Base-by-base conservation (phyloP, 1,140 invertebrate genomes). In the Drosophila lini region DNA sequence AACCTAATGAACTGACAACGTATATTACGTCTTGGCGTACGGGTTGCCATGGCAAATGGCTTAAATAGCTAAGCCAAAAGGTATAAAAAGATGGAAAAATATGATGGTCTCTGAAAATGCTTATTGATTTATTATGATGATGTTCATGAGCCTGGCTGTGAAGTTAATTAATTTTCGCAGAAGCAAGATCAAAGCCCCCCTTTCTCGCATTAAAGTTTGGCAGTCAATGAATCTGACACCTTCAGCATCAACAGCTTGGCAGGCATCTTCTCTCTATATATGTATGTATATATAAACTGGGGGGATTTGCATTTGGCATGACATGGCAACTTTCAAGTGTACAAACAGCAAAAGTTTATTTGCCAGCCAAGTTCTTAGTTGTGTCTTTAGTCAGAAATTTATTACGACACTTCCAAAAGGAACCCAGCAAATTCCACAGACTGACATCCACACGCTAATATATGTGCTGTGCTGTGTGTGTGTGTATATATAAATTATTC, bases 1-100 rank as follows among this genome's bases (percentile, higher is more conserved):
- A 88, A 88, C 65, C 83, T 82, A 88, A 86, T 86, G 83, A 82
- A 81, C 65, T 65, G 68, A 67, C 60, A 53, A 69, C 28, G 15
- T 55, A 45, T 47, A 45, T 47, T 41, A 10, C n/a, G 40, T 36
- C 32, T 62, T 56, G n/a, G 16, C 22, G 13, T 45, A 47, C 19
- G 48, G 42, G 69, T 62, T 38, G 44, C 57, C 61, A 81, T 63
- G 42, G 76, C 64, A 59, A 58, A 63, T 55, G 36, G 34, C 52
- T 59, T 59, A 48, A 69, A 67, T 55, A 60, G 38, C 22, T 69
- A 44, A 67, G 61, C 61, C 28, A 22, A 31, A 31, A 19, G 64
- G 31, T 68, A 65, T 67, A 69, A 55, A 68, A 53, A 69, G 62
- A 44, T 22, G 47, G 47, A 32, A 48, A 36, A 50, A 69, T 31